Evolutionary conservation across 2,797 vertebrate genomes (phyloP), one percentile per base, ranked within the genome.

Genomic region (Pampus argenteus): DNA sequence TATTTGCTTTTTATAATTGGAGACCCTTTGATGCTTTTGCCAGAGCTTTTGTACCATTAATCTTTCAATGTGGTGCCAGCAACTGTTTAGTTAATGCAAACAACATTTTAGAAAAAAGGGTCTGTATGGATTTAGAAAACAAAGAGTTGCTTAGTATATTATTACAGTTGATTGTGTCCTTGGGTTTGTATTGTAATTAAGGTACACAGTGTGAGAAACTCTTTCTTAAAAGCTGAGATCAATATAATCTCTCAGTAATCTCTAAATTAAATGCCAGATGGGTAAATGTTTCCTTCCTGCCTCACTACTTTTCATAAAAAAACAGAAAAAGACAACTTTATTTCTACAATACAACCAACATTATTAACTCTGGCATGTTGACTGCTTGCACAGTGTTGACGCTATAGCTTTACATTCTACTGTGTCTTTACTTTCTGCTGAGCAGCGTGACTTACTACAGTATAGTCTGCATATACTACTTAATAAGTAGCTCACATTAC

Each of bases 181-280:
- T 18, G n/a, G 13, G 5, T 42, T 48, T 74, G 48, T 61, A 18
- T 51, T 17, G 61, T 11, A 48, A 58, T 72, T 50, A 28, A 38
- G 20, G 9, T 45, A 20, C 29, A 40, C 38, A 60, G 13, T 34
- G 29, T 66, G 23, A n/a, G 34, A 50, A 22, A 64, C 31, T 9
- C 1, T 11, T 17, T 42, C 15, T 42, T 1, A 42, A 17, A 42
- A 63, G 49, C 54, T 4, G 42, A 52, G 49, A 64, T 42, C 4
- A 78, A 69, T 56, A 50, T 62, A 75, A 74, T 67, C 38, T 64
- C 49, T 73, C 26, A 22, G 49, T 70, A 69, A 71, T 57, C 58
- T 71, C 54, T n/a, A 54, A 82, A 61, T 65, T 81, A 78, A 87
- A 87, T 85, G 66, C 71, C 72, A 81, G 76, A 81, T 64, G 66